Evolutionary conservation across 2,888 invertebrate genomes (phyloP).

Genomic region (Erebia palarica): DNA sequence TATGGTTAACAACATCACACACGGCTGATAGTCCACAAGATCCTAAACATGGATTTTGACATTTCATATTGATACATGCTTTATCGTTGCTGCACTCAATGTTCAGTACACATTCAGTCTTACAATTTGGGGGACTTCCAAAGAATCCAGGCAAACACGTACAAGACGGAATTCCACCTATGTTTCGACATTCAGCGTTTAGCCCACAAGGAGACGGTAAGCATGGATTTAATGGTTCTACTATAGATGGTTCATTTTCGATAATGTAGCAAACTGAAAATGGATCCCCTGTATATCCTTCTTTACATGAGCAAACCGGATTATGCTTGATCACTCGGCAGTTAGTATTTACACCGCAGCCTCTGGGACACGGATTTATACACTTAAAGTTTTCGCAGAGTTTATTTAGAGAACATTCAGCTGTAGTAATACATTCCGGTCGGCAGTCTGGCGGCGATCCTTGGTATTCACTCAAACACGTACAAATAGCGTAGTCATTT

Average conservation of each 20-base stretch:
- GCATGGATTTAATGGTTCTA: constrained; percentile 82
- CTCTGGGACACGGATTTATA: constrained; percentile 86
- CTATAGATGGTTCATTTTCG: constrained; percentile 55
- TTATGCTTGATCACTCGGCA: constrained; percentile 88
- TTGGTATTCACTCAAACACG: constrained; percentile 85
- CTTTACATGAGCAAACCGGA: constrained; percentile 86
- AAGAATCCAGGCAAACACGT: constrained; percentile 85
- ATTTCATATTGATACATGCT: constrained; percentile 90
- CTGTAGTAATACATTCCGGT: constrained; percentile 86
- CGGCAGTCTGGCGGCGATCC: constrained; percentile 87
- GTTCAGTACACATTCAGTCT: constrained; percentile 88
- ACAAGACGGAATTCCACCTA: constrained; percentile 83
- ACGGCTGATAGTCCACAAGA: constrained; percentile 88
- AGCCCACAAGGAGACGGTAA: constrained; percentile 90
- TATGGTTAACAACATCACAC: constrained; percentile 89
- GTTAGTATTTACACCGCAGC: constrained; percentile 86
- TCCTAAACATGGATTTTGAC: constrained; percentile 89
- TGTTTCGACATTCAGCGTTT: constrained; percentile 84
- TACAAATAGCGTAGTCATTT: constrained; percentile 85
- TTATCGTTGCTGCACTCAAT: constrained; percentile 87
- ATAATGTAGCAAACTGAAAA: constrained; percentile 77
- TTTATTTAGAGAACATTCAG: constrained; percentile 85
- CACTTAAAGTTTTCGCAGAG: constrained; percentile 88
- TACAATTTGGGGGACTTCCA: constrained; percentile 88
- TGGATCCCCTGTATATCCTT: constrained; percentile 84